Evolutionary conservation across 2,888 invertebrate genomes (phyloP).

Genomic region (Minunthozetes semirufus): DNA sequence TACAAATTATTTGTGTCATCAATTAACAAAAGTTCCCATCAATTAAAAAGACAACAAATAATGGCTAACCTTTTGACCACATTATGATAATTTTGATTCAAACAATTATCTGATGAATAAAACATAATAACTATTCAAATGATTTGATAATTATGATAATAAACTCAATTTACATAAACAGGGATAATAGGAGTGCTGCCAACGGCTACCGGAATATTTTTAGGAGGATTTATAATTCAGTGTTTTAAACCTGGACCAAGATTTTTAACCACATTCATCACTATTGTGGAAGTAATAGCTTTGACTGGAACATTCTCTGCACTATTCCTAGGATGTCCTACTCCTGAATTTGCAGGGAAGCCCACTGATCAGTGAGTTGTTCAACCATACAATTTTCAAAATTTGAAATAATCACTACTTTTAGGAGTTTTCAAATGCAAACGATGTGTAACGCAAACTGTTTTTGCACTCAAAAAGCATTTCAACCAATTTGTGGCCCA

Average conservation of each 20-base stretch:
- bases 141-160: no score
- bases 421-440: slow-evolving; percentile 39
- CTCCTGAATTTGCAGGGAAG: background rate
- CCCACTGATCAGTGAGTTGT: background rate
- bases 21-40: no score
- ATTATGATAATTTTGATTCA: no score
- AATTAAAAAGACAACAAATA: no score
- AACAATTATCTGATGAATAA: no score
- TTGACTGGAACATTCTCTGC: slow-evolving; percentile 39
- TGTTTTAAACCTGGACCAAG: slow-evolving; percentile 46
- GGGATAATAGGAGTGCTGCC: slow-evolving; percentile 1
- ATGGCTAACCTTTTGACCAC: no score
- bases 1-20: no score
- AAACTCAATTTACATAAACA: no score
- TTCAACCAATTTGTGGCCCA: slow-evolving; percentile 40
- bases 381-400: background rate
- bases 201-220: slow-evolving; percentile 38
- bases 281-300: slow-evolving; percentile 43
- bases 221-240: slow-evolving; percentile 44
- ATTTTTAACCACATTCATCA: slow-evolving; percentile 46
- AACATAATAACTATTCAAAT: no score
- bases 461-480: slow-evolving; percentile 38
- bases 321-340: slow-evolving; percentile 41
- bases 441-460: slow-evolving; percentile 40
- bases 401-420: no score